Conservation (phyloP, 2,797 vertebrate genomes). For the Lepilemur ruficaudatus region DNA sequence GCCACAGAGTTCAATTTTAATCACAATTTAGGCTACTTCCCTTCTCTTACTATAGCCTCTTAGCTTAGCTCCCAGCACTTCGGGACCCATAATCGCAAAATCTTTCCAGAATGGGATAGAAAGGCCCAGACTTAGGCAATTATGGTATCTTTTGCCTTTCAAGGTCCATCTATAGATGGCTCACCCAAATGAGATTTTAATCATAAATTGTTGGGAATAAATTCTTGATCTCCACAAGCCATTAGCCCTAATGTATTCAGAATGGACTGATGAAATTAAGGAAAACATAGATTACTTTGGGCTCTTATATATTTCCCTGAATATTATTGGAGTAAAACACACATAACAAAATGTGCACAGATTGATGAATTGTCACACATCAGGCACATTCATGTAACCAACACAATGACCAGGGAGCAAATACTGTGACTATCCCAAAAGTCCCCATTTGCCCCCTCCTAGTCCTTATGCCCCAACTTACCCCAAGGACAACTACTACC, state of each 20-base stretch:
- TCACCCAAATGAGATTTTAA: not conserved
- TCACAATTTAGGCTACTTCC: not conserved
- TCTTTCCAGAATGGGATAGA: rapidly evolving
- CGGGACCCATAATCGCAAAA: not conserved
- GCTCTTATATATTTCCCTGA: not conserved
- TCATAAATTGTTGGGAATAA: not conserved
- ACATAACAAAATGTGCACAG: not conserved
- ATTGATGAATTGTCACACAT: not conserved
- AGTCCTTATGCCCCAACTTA: rapidly evolving
- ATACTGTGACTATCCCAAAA: rapidly evolving
- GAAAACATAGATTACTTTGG: not conserved
- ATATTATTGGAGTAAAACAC: not conserved
- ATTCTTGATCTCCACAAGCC: not conserved
- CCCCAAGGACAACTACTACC: not conserved
- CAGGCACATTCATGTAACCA: not conserved
- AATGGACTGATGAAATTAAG: not conserved
- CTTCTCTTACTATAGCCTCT: not conserved
- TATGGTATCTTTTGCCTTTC: not conserved
- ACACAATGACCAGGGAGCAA: not conserved
- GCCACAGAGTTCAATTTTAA: not conserved
- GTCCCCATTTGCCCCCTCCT: not conserved
- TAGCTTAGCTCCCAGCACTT: not conserved
- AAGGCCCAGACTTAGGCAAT: not conserved
- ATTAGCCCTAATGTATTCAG: not conserved
- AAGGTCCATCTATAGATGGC: not conserved